A percentile compares a stretch with the other conserved stretches of the same genome.
phyloP scores from a whole-genome alignment of 2,113 vertebrate species.

The Gymnobelideus leadbeateri region DNA sequence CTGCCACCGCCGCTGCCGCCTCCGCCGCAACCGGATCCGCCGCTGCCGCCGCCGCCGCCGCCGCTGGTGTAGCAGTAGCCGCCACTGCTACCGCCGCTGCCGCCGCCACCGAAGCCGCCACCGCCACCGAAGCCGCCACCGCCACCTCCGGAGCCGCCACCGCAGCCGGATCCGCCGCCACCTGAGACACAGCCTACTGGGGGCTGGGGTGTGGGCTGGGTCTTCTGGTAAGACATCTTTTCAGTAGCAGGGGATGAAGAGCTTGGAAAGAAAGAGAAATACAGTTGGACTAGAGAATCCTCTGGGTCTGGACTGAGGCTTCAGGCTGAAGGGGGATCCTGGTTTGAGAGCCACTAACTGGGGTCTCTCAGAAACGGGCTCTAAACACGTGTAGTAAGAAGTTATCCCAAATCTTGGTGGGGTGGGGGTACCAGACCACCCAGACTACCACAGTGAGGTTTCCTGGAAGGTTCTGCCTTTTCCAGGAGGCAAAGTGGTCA shows the following conservation, averaged over 20 bases:
- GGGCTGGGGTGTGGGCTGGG: constrained; percentile 71
- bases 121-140: background rate
- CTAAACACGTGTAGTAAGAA: constrained; percentile 19
- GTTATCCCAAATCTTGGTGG: background rate
- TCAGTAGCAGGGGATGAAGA: background rate
- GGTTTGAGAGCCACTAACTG: background rate
- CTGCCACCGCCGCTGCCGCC: background rate
- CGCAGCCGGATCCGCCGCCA: background rate
- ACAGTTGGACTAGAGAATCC: background rate
- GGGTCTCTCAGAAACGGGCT: background rate
- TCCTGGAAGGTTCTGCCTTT: background rate
- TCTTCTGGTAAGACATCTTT: constrained; percentile 76
- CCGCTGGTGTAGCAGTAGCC: background rate
- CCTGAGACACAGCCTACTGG: constrained; percentile 39
- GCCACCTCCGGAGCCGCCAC: background rate
- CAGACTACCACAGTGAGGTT: background rate
- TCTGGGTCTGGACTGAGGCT: background rate
- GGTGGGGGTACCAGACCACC: background rate
- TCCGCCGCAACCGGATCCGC: background rate
- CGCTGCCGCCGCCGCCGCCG: constrained; percentile 13
- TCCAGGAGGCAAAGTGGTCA: background rate
- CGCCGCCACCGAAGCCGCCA: background rate
- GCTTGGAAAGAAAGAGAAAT: constrained; percentile 43
- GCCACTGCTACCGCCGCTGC: constrained; percentile 22
- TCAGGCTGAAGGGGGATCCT: background rate